These are phyloP conservation scores for Hylaeus anthracinus DNA, from an alignment of 1,140 invertebrate species.

Conservation along the genomic window DNA sequence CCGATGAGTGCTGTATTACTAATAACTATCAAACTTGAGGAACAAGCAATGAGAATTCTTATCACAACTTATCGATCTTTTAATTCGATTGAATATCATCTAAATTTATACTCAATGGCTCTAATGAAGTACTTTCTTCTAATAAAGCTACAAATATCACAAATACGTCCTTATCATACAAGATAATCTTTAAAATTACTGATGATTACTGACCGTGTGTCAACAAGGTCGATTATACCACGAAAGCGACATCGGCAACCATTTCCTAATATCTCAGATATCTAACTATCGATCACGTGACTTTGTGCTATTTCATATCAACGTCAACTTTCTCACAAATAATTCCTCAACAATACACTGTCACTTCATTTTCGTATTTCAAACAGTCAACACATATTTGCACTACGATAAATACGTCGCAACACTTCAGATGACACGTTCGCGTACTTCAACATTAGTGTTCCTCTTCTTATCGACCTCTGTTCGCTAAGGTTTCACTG, in stretches of 20 bases:
- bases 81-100: no score
- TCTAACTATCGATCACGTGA: not conserved
- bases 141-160: no score
- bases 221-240: not conserved
- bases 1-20: no score
- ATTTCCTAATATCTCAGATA: not conserved
- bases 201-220: not conserved
- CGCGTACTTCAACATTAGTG: not conserved
- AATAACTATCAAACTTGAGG: no score
- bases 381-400: not conserved
- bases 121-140: no score
- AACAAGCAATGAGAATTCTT: no score
- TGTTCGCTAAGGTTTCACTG: not conserved
- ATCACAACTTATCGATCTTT: no score
- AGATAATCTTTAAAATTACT: not conserved
- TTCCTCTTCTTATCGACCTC: not conserved
- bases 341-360: not conserved
- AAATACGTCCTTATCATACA: not conserved
- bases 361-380: not conserved
- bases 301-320: not conserved
- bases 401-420: not conserved
- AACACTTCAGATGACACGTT: not conserved
- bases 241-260: not conserved
- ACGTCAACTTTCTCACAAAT: not conserved
- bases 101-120: no score